These are phyloP conservation scores for Spatulosminthurus flaviceps DNA, from an alignment of 2,888 invertebrate species.

Conservation along the genomic window DNA sequence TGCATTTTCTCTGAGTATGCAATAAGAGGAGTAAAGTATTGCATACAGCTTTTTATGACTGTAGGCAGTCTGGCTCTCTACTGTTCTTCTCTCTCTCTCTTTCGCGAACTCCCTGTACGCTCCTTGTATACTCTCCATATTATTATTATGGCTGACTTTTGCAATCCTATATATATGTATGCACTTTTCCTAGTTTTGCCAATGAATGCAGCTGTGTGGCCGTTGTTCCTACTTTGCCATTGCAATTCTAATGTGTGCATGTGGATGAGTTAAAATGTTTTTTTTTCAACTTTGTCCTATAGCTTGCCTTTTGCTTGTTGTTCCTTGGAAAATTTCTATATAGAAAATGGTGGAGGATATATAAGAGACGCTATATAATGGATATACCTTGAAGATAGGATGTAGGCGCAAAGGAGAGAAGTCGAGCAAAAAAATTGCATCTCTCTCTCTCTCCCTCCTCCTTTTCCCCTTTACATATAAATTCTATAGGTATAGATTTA, in stretches of 20 bases:
- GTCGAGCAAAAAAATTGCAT: conserved; percentile 47
- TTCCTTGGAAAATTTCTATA: no score
- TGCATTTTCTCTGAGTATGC: conserved; percentile 5
- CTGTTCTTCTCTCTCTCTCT: conserved; percentile 24
- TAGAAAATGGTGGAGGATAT: no score
- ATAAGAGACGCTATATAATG: no score
- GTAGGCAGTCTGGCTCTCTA: conserved; percentile 43
- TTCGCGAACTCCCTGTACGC: not conserved
- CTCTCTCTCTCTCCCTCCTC: not conserved
- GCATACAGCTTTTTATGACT: conserved; percentile 49
- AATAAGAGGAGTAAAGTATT: conserved; percentile 30
- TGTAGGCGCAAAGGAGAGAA: conserved; percentile 36
- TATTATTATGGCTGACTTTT: conserved; percentile 13
- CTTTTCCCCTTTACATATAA: not conserved
- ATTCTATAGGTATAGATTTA: no score
- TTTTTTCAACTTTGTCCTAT: not conserved
- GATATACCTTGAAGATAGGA: conserved; percentile 12
- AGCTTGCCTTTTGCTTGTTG: not conserved
- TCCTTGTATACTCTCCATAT: conserved; percentile 1
- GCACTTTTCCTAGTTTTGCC: not conserved
- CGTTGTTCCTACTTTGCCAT: not conserved
- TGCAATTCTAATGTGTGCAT: conserved; percentile 1
- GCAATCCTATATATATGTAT: conserved; percentile 7
- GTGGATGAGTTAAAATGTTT: conserved; percentile 4
- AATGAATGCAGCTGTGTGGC: conserved; percentile 7